Percentiles rank a stretch among this genome's conserved stretches.
Evolutionary conservation across 2,797 vertebrate genomes (phyloP).

Genomic region (Synanceia verrucosa): DNA sequence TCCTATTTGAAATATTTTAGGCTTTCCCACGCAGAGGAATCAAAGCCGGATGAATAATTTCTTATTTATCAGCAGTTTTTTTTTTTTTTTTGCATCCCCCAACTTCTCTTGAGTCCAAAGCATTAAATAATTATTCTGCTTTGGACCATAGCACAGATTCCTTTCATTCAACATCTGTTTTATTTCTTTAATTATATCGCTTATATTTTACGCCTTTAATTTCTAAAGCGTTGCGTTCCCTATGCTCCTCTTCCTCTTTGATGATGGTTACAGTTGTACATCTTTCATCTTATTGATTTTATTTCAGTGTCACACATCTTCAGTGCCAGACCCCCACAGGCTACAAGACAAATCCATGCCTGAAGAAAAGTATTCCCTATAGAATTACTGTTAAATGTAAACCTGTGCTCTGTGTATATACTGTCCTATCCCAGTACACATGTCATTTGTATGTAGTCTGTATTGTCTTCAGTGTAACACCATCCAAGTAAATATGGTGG

Average conservation of each 20-base stretch:
- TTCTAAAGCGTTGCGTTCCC: neutral
- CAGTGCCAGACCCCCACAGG: neutral
- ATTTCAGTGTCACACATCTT: slow-evolving; percentile 9
- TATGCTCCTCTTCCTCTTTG: neutral
- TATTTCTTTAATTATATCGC: neutral
- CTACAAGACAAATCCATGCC: neutral
- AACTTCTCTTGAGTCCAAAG: slow-evolving; percentile 19
- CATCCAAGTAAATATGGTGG: neutral
- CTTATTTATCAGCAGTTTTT: slow-evolving; percentile 44
- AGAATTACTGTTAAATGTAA: neutral
- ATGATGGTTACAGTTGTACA: neutral
- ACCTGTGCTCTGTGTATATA: neutral
- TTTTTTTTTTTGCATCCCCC: neutral
- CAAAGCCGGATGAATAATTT: slow-evolving; percentile 44
- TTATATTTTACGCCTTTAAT: neutral
- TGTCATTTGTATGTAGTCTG: neutral
- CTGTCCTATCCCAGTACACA: neutral
- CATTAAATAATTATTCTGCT: slow-evolving; percentile 38
- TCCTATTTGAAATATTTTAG: slow-evolving; percentile 3
- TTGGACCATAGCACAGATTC: neutral
- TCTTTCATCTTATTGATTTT: slow-evolving; percentile 26
- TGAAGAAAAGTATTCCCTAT: neutral
- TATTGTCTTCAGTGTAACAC: neutral
- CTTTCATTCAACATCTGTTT: neutral
- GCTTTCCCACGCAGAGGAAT: neutral